Evolutionary conservation across 2,797 vertebrate species (phyloP).

Genomic region (Ptychobarbus kaznakovi): DNA sequence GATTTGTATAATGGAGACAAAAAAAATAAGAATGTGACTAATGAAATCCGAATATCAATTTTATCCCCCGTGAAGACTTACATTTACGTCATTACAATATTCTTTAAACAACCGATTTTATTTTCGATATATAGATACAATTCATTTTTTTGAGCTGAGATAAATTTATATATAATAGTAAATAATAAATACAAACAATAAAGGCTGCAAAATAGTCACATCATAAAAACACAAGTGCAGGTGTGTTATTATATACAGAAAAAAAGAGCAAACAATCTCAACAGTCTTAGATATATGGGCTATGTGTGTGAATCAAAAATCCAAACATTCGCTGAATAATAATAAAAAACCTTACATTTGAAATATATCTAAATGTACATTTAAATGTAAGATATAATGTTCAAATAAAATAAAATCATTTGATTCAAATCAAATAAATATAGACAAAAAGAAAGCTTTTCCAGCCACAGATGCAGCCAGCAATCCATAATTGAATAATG

Average conservation of each 20-base stretch:
- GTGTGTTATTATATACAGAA: background rate
- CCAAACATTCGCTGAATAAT: background rate
- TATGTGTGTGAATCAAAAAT: background rate
- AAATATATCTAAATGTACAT: background rate
- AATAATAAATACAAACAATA: background rate
- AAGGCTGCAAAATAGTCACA: background rate
- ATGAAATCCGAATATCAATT: background rate
- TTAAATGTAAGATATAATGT: background rate
- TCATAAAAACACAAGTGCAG: background rate
- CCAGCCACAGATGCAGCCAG: constrained; percentile 8
- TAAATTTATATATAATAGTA: background rate
- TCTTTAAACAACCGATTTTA: background rate
- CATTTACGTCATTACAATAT: background rate
- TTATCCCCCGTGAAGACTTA: background rate
- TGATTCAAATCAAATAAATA: constrained; percentile 39
- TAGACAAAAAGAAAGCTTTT: background rate
- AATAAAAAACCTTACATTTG: background rate
- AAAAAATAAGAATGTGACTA: too few relatives aligned
- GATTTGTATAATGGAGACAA: background rate
- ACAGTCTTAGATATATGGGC: background rate
- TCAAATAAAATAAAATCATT: too few relatives aligned
- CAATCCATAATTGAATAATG: constrained; percentile 2
- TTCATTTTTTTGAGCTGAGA: background rate
- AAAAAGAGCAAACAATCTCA: background rate
- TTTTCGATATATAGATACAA: background rate